Evolutionary conservation across 2,888 invertebrate species (phyloP).

Genomic region (Hymenopus coronatus): DNA sequence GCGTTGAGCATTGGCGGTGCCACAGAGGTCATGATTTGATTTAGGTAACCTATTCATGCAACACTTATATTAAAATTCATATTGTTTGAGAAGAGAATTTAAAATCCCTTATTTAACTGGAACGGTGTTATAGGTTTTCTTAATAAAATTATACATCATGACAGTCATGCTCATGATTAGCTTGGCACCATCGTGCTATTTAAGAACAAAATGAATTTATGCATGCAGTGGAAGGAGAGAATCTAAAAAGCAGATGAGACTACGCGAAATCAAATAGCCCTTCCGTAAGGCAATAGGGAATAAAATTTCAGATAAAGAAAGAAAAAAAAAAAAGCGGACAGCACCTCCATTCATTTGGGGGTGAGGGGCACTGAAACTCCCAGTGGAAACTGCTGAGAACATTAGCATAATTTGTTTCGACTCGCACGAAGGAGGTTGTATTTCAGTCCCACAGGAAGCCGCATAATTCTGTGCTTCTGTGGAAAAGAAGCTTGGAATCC

Average conservation of each 20-base stretch:
- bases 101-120: too few relatives aligned
- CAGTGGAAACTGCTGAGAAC: neutral
- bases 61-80: too few relatives aligned
- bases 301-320: neutral
- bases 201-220: too few relatives aligned
- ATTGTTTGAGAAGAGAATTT: too few relatives aligned
- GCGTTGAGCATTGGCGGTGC: too few relatives aligned
- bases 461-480: neutral
- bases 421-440: neutral
- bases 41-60: too few relatives aligned
- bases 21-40: too few relatives aligned
- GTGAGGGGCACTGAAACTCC: neutral
- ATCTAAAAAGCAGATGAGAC: neutral
- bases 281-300: neutral
- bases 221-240: neutral
- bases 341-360: neutral
- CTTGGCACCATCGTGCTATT: too few relatives aligned
- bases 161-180: too few relatives aligned
- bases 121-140: too few relatives aligned
- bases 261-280: neutral
- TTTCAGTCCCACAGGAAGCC: neutral
- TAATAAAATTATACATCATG: too few relatives aligned
- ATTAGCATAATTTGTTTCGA: neutral
- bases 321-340: neutral
- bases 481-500: neutral